Conservation (phyloP, 2,888 invertebrate species). For the Drosophila planitibia region DNA sequence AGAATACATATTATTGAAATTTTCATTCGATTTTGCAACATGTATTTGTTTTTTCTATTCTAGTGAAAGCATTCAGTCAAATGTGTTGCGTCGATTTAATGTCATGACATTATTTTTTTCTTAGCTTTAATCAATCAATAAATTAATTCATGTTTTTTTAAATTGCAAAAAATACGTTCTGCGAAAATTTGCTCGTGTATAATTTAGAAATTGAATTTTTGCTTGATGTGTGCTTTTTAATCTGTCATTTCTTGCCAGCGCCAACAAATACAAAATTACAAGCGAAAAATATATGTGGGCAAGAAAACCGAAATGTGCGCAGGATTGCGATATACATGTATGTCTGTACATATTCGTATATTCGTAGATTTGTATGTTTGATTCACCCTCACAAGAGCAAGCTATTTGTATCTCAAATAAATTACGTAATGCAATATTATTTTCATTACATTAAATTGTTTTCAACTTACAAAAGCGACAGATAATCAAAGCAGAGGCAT, state of each 20-base stretch:
- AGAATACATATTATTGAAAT: background rate
- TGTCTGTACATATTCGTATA: background rate
- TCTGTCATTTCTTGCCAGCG: conserved; percentile 44
- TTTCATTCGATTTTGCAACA: background rate
- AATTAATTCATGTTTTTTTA: conserved; percentile 6
- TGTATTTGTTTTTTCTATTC: background rate
- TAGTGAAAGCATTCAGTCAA: conserved; percentile 7
- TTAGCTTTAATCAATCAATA: conserved; percentile 10
- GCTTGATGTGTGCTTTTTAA: conserved; percentile 30
- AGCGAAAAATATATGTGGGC: background rate
- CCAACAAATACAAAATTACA: conserved; percentile 38
- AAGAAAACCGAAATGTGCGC: background rate
- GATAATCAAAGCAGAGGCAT: background rate
- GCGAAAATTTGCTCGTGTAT: conserved; percentile 16
- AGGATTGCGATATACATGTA: conserved; percentile 3
- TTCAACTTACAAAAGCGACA: background rate
- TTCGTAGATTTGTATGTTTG: background rate
- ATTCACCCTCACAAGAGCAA: background rate
- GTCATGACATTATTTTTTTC: conserved; percentile 52
- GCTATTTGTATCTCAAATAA: conserved; percentile 1
- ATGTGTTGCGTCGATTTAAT: conserved; percentile 28
- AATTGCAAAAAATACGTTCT: conserved; percentile 14
- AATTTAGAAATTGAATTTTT: conserved; percentile 29
- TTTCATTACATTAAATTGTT: conserved; percentile 17
- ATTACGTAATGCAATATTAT: conserved; percentile 11